These are phyloP conservation scores for Xestia xanthographa DNA, from an alignment of 2,888 invertebrate species.

Conservation along the genomic window DNA sequence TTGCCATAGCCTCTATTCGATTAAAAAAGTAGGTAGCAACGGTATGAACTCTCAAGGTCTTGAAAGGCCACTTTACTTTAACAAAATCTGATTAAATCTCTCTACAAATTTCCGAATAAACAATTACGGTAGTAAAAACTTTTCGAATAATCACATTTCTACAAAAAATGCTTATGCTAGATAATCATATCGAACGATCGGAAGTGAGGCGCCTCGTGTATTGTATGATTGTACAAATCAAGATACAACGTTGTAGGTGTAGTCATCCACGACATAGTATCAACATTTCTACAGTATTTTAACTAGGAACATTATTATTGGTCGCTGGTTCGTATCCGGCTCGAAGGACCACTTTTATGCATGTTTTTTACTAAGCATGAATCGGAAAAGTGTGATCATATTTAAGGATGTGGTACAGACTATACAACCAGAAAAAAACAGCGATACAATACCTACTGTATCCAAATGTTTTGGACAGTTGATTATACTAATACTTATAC, in stretches of 20 bases:
- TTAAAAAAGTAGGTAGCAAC: neutral
- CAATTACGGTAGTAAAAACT: neutral
- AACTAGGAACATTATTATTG: neutral
- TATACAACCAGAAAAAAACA: neutral
- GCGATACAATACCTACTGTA: too few relatives aligned
- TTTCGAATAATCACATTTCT: neutral
- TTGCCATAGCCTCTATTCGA: neutral
- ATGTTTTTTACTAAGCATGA: neutral
- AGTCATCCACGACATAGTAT: conserved; percentile 14
- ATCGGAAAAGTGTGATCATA: neutral
- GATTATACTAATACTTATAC: neutral
- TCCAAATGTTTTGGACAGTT: neutral
- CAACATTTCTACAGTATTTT: neutral
- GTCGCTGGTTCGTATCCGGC: neutral
- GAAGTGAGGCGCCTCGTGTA: conserved; percentile 27
- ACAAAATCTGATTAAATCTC: neutral
- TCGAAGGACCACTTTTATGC: neutral
- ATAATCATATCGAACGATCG: neutral
- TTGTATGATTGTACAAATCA: neutral
- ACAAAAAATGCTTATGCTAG: neutral
- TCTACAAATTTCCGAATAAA: neutral
- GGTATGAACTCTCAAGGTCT: neutral
- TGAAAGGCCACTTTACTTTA: neutral
- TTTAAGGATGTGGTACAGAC: neutral
- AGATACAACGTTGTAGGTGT: conserved; percentile 7